Percentiles rank a stretch among this genome's conserved stretches.
Conservation (phyloP, 1,140 invertebrate species). For the Cotesia typhae region DNA sequence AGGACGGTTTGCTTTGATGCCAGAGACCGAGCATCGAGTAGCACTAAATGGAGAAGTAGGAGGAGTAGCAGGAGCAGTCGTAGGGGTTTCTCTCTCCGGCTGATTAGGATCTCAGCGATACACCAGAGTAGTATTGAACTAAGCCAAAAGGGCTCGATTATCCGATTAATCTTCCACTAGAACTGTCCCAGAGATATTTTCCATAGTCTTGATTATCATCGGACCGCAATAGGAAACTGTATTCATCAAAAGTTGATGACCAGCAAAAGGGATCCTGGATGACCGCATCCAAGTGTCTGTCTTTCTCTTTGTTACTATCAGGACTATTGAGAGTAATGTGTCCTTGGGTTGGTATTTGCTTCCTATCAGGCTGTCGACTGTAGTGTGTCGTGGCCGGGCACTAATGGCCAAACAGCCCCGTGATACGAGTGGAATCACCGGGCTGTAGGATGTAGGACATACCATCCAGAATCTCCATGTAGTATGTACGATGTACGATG, state of each 20-base stretch:
- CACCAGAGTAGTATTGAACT: neutral
- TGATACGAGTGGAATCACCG: conserved; percentile 36
- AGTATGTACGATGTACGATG: neutral
- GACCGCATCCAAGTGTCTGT: neutral
- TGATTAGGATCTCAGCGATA: neutral
- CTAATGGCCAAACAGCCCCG: conserved; percentile 39
- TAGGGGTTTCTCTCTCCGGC: neutral
- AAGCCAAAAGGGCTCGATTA: conserved; percentile 9
- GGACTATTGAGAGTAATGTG: neutral
- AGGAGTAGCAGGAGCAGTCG: neutral
- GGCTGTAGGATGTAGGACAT: neutral
- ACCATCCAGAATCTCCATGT: too few species aligned
- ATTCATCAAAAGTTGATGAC: neutral
- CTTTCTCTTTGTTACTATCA: too few species aligned
- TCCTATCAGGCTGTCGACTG: neutral
- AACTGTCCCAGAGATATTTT: conserved; percentile 3
- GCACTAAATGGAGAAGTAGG: neutral
- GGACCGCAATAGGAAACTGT: neutral
- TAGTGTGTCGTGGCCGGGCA: conserved; percentile 12
- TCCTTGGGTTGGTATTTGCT: conserved; percentile 13
- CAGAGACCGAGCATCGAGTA: conserved; percentile 13
- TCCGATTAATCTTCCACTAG: conserved; percentile 17
- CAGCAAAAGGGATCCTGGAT: neutral
- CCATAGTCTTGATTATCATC: conserved; percentile 3
- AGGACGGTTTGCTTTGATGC: conserved; percentile 24